Evolutionary conservation across 2,888 invertebrate species (phyloP), one percentile per base, ranked within the genome.

Genomic region (Didymodactylos carnosus): DNA sequence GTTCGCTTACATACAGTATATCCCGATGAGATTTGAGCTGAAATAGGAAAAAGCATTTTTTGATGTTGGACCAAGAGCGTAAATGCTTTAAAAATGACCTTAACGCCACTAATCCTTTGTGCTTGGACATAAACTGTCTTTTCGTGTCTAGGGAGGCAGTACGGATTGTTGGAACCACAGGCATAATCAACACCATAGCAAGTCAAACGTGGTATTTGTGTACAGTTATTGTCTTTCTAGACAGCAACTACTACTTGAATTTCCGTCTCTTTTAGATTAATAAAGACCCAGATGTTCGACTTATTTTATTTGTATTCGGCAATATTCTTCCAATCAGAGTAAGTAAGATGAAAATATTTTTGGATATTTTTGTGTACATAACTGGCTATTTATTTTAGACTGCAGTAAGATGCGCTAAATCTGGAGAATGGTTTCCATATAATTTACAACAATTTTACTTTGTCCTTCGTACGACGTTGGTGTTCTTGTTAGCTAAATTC

Each of bases 181-280:
- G 79, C 83, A 83, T 77, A 81, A 80, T 75, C 82, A 82, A 75
- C 83, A 83, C 75, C 83, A 83, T 78, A 80, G 82, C 62, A 83
- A 83, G 76, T 82, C 83, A 14, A 83, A 83, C 77, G 80, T 83
- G 76, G n/a, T n/a, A n/a, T n/a, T n/a, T n/a, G 82, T 83, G 77
- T 78, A 81, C 79, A 3, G 19, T 16, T 69, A 51, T 16, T 23
- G 27, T n/a, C n/a, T n/a, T n/a, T n/a, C n/a, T n/a, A n/a, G n/a
- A n/a, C n/a, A n/a, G n/a, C n/a, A n/a, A 14, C 19, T 49, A 16
- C 14, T 35, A 16, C 40, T 29, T 25, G 25, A 19, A 16, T 71
- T 53, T n/a, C 77, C 81, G 82, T n/a, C n/a, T n/a, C n/a, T n/a
- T n/a, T n/a, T n/a, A n/a, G n/a, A 81, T 83, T 73, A 79, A 79